Evolutionary conservation across 2,113 vertebrate genomes (phyloP), one percentile per base, ranked within the genome.

Genomic region (Sylvilagus bachmani): DNA sequence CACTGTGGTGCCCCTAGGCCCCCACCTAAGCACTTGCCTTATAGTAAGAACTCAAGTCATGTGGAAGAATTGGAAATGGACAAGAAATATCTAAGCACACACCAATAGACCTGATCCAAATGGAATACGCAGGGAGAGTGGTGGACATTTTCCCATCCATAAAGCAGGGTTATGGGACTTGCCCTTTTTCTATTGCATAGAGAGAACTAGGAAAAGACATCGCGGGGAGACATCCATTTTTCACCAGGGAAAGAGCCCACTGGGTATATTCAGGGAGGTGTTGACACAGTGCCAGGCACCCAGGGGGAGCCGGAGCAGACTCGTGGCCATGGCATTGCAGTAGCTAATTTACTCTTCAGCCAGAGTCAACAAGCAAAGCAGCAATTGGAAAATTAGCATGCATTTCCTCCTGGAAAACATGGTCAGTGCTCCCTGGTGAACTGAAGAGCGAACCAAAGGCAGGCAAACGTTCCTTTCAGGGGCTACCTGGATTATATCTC

Each of bases 341-440:
- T 31, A 33, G n/a, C 22, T 86, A 12, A 95, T 87, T 95, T 62
- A 58, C 66, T 89, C 83, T 96, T 38, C n/a, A 81, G 58, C 67
- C 79, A 53, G 82, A 86, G 31, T 86, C 79, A 90, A 91, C 38
- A 79, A 79, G 66, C 71, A 92, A 75, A 89, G 69, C 44, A 74
- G 33, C 22, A 38, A 29, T 92, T 22, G 69, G 62, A 95, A 96
- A 81, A 83, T 67, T 62, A 70, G 4, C 24, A 16, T 73, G 84
- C 61, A 44, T 96, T 78, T 95, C 79, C 27, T 85, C 91, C 25
- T 75, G 25, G 71, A 93, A 90, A 84, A 85, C 78, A 36, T 19
- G 96, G 73, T 44, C 62, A 58, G 4, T 49, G 67, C n/a, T 19
- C 77, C 19, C 73, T 69, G 10, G 33, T n/a, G 73, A 53, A 16